Conservation (phyloP, 1,140 invertebrate species). For the Anastatus disparis region DNA sequence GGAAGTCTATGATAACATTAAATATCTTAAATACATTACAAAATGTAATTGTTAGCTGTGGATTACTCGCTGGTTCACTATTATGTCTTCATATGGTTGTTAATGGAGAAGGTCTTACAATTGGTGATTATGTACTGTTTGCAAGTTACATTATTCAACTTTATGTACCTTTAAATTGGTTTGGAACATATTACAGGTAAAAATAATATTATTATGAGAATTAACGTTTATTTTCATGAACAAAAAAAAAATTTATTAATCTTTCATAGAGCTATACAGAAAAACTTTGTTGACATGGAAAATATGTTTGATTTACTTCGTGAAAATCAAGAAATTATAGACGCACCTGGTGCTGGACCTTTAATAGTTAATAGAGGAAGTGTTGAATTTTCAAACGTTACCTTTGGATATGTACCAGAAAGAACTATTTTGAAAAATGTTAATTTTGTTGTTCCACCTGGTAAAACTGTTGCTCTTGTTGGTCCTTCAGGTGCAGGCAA, state of each 20-base stretch:
- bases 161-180: slow-evolving; percentile 96
- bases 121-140: slow-evolving; percentile 96
- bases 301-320: slow-evolving; percentile 97
- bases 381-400: slow-evolving; percentile 90
- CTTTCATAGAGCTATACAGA: slow-evolving; percentile 86
- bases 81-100: slow-evolving; percentile 87
- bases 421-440: slow-evolving; percentile 85
- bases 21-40: slow-evolving; percentile 91
- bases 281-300: slow-evolving; percentile 99
- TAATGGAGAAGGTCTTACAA: slow-evolving; percentile 75
- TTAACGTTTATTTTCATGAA: slow-evolving; percentile 4
- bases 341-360: slow-evolving; percentile 80
- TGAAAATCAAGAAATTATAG: slow-evolving; percentile 86
- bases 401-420: slow-evolving; percentile 88
- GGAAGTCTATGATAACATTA: slow-evolving; percentile 83
- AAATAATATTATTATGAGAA: slow-evolving; percentile 7
- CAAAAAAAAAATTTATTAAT: slow-evolving; percentile 32
- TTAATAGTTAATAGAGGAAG: slow-evolving; percentile 78
- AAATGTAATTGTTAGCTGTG: slow-evolving; percentile 88
- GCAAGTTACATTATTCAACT: slow-evolving; percentile 94
- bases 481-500: slow-evolving; percentile 94
- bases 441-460: slow-evolving; percentile 85
- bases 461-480: slow-evolving; percentile 92
- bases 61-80: slow-evolving; percentile 86
- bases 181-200: slow-evolving; percentile 97